phyloP scores from a whole-genome alignment of 2,113 vertebrate genomes.

The Heterotilapia buettikoferi region DNA sequence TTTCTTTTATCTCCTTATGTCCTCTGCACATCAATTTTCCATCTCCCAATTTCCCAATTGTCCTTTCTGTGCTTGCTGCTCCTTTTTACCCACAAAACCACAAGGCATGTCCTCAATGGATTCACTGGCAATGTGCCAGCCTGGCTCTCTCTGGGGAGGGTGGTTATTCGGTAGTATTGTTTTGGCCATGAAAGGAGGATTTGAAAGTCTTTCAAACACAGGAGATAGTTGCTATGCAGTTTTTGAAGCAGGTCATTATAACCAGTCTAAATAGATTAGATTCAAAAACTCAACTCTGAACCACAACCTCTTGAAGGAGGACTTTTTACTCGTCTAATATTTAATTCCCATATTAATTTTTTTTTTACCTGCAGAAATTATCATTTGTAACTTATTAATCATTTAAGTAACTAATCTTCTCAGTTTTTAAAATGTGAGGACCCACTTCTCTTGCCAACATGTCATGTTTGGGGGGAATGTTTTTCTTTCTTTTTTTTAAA shows the following conservation, averaged over 20 bases:
- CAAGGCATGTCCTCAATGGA: constrained; percentile 30
- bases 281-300: not conserved
- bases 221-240: not conserved
- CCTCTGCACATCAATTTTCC: not conserved
- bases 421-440: not conserved
- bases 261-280: not conserved
- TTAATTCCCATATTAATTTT: not conserved
- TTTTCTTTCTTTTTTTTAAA: not conserved
- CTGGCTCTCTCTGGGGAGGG: not conserved
- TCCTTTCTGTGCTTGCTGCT: not conserved
- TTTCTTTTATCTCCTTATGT: not conserved
- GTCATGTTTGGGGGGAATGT: not conserved
- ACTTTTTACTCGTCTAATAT: not conserved
- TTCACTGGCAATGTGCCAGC: constrained; percentile 22
- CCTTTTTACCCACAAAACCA: constrained; percentile 29
- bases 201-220: constrained; percentile 19
- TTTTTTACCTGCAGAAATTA: not conserved
- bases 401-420: not conserved
- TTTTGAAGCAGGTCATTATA: not conserved
- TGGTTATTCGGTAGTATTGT: constrained; percentile 13
- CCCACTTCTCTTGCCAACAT: not conserved
- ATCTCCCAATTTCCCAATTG: not conserved
- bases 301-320: not conserved
- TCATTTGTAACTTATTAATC: not conserved
- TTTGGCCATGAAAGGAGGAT: not conserved